Evolutionary conservation across 2,113 vertebrate species (phyloP).

Genomic region (Oostethus manadensis): DNA sequence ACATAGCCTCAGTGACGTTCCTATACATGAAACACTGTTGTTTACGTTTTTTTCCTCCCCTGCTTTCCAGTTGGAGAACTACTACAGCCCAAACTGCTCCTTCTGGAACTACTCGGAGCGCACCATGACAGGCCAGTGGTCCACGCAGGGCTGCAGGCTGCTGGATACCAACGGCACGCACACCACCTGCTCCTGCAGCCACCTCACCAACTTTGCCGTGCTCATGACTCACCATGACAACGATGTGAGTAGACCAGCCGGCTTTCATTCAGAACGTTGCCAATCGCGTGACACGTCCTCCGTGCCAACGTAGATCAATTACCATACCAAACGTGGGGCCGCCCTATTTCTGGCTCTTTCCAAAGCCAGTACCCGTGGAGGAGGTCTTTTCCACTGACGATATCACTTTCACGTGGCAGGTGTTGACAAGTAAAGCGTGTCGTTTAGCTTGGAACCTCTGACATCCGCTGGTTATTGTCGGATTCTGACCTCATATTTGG

Average conservation of each 20-base stretch:
- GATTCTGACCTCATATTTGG: too few relatives aligned
- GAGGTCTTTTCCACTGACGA: too few relatives aligned
- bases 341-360: too few relatives aligned
- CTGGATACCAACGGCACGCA: conserved; percentile 87
- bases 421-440: too few relatives aligned
- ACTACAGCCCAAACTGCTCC: conserved; percentile 90
- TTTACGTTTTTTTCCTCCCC: neutral
- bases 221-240: conserved; percentile 87
- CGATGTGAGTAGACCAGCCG: conserved; percentile 65
- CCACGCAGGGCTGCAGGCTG: conserved; percentile 87
- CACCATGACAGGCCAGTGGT: conserved; percentile 91
- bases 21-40: neutral
- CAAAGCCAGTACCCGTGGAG: too few relatives aligned
- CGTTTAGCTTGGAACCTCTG: too few relatives aligned
- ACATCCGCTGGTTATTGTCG: too few relatives aligned
- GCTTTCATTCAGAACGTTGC: neutral
- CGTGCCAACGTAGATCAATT: too few relatives aligned
- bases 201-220: conserved; percentile 93
- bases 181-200: conserved; percentile 91
- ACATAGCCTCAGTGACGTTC: too few relatives aligned
- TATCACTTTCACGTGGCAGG: too few relatives aligned
- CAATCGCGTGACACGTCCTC: neutral
- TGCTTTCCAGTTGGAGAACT: conserved; percentile 78
- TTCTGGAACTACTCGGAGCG: conserved; percentile 96
- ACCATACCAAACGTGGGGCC: too few relatives aligned